Conservation (phyloP, 2,113 vertebrate species). For the Phalacrocorax brasilianus region DNA sequence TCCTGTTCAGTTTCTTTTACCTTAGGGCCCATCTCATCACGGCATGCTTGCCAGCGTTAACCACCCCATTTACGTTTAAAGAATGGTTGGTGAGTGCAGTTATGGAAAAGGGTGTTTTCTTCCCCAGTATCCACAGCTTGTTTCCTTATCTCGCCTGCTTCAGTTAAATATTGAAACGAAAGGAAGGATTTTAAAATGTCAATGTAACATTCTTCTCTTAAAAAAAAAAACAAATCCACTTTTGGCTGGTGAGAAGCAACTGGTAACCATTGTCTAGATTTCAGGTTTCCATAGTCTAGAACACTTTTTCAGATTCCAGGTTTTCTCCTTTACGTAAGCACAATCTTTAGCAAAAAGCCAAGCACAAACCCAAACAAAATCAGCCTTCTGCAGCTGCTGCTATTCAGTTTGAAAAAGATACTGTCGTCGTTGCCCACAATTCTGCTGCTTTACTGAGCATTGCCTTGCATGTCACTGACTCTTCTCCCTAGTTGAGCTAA, state of each 20-base stretch:
- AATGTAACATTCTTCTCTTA: background rate
- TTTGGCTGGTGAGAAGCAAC: background rate
- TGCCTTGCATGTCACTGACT: background rate
- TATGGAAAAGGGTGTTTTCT: background rate
- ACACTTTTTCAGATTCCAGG: too few relatives aligned
- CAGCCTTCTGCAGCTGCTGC: background rate
- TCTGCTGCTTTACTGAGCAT: background rate
- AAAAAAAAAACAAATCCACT: background rate
- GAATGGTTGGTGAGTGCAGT: background rate
- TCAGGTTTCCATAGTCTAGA: background rate
- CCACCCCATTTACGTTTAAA: background rate
- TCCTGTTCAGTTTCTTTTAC: background rate
- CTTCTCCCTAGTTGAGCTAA: background rate
- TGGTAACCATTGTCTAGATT: background rate
- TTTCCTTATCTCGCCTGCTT: background rate
- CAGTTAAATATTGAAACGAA: background rate
- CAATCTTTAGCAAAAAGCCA: background rate
- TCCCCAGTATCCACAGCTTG: background rate
- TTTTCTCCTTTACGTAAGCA: background rate
- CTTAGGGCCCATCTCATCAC: fast-evolving
- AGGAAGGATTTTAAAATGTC: background rate
- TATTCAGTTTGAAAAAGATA: background rate
- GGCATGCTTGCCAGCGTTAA: background rate
- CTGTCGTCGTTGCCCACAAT: background rate
- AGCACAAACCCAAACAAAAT: background rate